Percentiles rank a stretch among this genome's conserved stretches.
Evolutionary conservation across 2,797 vertebrate genomes (phyloP).

Genomic region (Ctenochaetus hawaiiensis): DNA sequence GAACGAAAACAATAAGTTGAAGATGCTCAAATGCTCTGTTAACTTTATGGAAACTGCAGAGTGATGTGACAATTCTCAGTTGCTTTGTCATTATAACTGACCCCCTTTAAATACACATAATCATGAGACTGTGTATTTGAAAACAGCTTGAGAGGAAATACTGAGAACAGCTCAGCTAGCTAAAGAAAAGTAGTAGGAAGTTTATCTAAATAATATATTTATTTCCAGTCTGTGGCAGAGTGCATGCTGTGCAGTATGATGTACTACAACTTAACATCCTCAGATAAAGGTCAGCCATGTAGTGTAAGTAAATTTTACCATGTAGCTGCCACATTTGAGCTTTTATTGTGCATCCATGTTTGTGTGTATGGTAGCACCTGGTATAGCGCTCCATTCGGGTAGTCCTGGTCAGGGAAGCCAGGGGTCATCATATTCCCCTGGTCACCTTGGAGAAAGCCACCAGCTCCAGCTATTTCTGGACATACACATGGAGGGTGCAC

Average conservation of each 20-base stretch:
- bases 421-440: slow-evolving; percentile 83
- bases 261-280: slow-evolving; percentile 7
- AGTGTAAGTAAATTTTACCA: slow-evolving; percentile 9
- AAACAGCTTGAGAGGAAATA: not conserved
- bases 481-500: slow-evolving; percentile 61
- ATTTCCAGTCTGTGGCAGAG: not conserved
- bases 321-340: slow-evolving; percentile 1
- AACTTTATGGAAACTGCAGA: not conserved
- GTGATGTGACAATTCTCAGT: not conserved
- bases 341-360: slow-evolving; percentile 14
- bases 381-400: slow-evolving; percentile 78
- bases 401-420: slow-evolving; percentile 77
- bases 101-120: not conserved
- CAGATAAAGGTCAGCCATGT: slow-evolving; percentile 14
- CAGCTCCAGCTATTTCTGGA: slow-evolving; percentile 86
- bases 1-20: too few species aligned
- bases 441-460: slow-evolving; percentile 85
- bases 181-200: not conserved
- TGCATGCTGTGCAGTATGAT: not conserved
- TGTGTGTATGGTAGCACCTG: slow-evolving; percentile 76
- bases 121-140: not conserved
- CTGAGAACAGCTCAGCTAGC: not conserved
- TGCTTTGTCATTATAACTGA: not conserved
- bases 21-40: too few species aligned
- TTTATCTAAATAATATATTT: not conserved